These are phyloP conservation scores for Bombus sylvicola DNA, from an alignment of 1,140 invertebrate genomes.

Conservation along the genomic window DNA sequence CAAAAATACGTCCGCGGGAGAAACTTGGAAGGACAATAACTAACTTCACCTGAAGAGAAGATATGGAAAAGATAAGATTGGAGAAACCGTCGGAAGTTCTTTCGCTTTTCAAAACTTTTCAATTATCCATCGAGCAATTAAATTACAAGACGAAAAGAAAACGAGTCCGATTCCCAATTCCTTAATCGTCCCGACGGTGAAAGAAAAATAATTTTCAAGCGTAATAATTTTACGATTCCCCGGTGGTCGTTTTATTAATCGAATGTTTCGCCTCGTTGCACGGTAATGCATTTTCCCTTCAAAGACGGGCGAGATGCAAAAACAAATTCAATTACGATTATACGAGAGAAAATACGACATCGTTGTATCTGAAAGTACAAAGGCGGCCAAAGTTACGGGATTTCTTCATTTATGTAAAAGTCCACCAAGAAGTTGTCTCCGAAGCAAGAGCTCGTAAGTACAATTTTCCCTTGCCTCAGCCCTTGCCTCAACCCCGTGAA, in stretches of 20 bases:
- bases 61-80: not conserved
- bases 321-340: conserved; percentile 51
- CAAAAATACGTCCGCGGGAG: not conserved
- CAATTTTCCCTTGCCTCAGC: conserved; percentile 17
- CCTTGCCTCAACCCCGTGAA: not conserved
- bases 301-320: conserved; percentile 1
- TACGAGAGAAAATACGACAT: not conserved
- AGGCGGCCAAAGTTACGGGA: conserved; percentile 6
- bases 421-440: conserved; percentile 20
- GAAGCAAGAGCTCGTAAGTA: not conserved
- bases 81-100: not conserved
- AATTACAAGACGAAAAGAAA: not conserved
- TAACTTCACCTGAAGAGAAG: not conserved
- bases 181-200: not conserved
- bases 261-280: not conserved
- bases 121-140: not conserved
- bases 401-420: conserved; percentile 52
- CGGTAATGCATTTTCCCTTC: not conserved
- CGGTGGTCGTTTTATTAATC: not conserved
- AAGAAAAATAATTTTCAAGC: not conserved
- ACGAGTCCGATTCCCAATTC: not conserved
- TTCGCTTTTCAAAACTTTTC: not conserved
- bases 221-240: not conserved
- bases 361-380: conserved; percentile 20
- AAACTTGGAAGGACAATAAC: not conserved